Percentiles rank a stretch among this genome's conserved stretches.
Conservation (phyloP, 2,797 vertebrate genomes). For the Falco naumanni region DNA sequence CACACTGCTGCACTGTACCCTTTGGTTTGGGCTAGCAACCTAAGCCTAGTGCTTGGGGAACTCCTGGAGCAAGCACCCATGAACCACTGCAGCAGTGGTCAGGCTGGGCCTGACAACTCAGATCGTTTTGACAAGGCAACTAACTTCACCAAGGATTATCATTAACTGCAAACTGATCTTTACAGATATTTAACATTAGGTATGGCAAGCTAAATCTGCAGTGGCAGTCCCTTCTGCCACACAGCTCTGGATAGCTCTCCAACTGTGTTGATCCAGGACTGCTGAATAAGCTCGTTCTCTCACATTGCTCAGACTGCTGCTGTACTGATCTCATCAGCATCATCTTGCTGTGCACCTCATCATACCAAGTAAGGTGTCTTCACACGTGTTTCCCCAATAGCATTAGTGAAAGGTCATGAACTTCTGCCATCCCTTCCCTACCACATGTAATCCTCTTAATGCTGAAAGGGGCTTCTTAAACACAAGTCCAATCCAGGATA, state of each 20-base stretch:
- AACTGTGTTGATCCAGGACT: not conserved
- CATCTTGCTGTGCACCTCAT: not conserved
- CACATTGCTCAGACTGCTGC: slow-evolving; percentile 14
- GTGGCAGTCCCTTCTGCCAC: not conserved
- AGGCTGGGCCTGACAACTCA: not conserved
- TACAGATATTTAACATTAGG: not conserved
- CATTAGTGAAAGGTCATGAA: slow-evolving; percentile 39
- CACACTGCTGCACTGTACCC: not conserved
- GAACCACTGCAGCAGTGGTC: rapidly evolving
- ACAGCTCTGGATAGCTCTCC: not conserved
- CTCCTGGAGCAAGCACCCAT: not conserved
- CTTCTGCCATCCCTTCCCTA: not conserved
- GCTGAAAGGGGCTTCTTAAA: slow-evolving; percentile 31
- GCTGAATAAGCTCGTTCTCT: not conserved
- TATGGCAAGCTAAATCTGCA: not conserved
- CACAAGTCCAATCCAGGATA: slow-evolving; percentile 11
- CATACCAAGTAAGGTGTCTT: not conserved
- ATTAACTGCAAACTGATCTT: not conserved
- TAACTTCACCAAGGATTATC: not conserved
- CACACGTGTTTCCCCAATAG: slow-evolving; percentile 25
- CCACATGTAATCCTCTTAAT: slow-evolving; percentile 41
- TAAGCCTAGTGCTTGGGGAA: not conserved
- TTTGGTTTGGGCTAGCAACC: not conserved
- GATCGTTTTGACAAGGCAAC: not conserved
- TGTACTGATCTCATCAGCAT: not conserved